Percentiles rank a stretch among this genome's conserved stretches.
Conservation (phyloP, 2,113 vertebrate genomes). For the Empidonax traillii region DNA sequence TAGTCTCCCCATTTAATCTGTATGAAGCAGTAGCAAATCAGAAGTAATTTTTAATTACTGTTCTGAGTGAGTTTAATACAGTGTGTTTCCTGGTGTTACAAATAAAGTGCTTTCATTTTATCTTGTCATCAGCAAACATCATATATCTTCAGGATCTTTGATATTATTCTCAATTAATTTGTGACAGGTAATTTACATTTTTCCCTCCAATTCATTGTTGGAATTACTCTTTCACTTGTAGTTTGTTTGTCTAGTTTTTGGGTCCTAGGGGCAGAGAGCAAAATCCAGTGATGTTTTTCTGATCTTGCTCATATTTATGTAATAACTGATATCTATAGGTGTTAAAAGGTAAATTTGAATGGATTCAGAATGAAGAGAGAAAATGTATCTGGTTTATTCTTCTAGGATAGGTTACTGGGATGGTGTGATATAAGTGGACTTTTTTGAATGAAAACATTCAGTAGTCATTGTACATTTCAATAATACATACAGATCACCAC, state of each 20-base stretch:
- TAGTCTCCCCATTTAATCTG: background rate
- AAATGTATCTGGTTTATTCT: background rate
- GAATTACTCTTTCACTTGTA: background rate
- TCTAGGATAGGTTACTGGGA: background rate
- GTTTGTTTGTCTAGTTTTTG: background rate
- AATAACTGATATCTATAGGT: fast-evolving
- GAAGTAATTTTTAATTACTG: background rate
- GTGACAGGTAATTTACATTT: background rate
- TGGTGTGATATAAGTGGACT: background rate
- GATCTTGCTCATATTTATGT: background rate
- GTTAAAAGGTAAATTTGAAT: background rate
- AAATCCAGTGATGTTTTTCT: background rate
- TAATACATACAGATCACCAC: background rate
- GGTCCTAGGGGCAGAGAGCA: background rate
- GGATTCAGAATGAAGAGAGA: background rate
- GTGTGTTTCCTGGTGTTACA: background rate
- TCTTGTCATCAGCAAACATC: background rate
- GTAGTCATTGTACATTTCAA: background rate
- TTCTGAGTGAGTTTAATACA: background rate
- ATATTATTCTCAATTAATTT: background rate
- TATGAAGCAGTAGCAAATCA: background rate
- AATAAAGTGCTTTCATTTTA: background rate
- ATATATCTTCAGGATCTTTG: background rate
- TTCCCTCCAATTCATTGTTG: background rate
- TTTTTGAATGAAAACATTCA: background rate